phyloP scores from a whole-genome alignment of 2,797 vertebrate species.

The Lagorchestes hirsutus region DNA sequence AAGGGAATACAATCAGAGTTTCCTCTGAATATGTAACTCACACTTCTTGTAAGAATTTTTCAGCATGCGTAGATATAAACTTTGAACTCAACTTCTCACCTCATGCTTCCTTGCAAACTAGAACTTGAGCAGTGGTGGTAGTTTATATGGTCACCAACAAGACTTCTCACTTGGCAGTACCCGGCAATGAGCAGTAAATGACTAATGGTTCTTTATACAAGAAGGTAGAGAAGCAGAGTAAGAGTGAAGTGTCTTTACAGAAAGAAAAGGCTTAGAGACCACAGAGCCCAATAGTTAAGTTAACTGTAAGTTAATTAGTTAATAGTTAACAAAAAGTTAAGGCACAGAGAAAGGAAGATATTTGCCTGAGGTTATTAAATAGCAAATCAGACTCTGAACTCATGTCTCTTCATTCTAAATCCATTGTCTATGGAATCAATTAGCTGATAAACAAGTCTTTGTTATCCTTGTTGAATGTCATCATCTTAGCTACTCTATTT shows the following conservation, averaged over 20 bases:
- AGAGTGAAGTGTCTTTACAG: background rate
- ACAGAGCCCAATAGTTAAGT: background rate
- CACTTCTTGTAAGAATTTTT: no score
- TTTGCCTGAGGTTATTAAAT: background rate
- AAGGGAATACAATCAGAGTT: no score
- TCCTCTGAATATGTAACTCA: no score
- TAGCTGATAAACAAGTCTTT: background rate
- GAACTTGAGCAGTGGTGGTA: no score
- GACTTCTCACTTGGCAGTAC: no score
- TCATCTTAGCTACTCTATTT: background rate
- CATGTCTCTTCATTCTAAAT: background rate
- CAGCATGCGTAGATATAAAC: no score
- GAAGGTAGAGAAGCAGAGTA: background rate
- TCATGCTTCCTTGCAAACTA: no score
- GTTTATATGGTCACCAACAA: no score
- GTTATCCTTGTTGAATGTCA: background rate
- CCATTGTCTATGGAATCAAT: background rate
- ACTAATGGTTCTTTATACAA: no score
- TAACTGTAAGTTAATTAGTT: background rate
- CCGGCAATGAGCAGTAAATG: no score
- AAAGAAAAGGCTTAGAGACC: background rate
- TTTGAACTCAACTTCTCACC: no score
- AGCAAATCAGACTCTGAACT: background rate
- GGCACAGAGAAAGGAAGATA: background rate
- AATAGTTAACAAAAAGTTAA: background rate